Percentiles rank a stretch among this genome's conserved stretches.
Evolutionary conservation across 2,113 vertebrate genomes (phyloP).

Genomic region (Alces alces): DNA sequence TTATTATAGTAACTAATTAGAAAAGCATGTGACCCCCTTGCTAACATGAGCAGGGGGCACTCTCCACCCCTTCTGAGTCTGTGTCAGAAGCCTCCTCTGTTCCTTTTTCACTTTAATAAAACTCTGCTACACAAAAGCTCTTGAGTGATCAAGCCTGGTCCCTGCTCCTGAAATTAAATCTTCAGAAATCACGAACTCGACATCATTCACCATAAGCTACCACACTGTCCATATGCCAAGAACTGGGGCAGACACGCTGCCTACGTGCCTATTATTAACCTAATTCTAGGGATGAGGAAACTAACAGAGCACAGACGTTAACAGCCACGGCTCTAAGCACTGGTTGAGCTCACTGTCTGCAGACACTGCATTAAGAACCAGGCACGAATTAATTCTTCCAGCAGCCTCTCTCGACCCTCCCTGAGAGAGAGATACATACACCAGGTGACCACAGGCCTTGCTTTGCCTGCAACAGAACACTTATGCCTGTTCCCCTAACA

Average conservation of each 20-base stretch:
- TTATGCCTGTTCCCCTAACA: background rate
- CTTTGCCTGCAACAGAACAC: background rate
- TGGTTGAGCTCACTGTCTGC: background rate
- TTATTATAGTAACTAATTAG: background rate
- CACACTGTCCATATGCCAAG: background rate
- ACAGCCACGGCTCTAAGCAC: too few relatives aligned
- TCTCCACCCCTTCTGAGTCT: rapidly evolving
- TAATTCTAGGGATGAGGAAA: background rate
- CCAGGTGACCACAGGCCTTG: background rate
- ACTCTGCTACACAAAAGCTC: background rate
- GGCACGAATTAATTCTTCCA: background rate
- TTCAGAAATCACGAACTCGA: background rate
- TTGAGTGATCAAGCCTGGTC: background rate
- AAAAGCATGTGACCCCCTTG: background rate
- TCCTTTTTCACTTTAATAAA: background rate
- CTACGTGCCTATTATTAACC: rapidly evolving
- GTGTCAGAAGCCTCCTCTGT: background rate
- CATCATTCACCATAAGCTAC: background rate
- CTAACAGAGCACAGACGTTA: background rate
- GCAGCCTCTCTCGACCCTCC: background rate
- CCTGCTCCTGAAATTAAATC: background rate
- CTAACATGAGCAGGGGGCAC: background rate
- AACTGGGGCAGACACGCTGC: background rate
- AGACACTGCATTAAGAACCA: background rate
- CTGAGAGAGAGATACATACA: background rate